These are phyloP conservation scores for Tenthredo notha DNA, from an alignment of 2,888 invertebrate genomes.

Conservation along the genomic window DNA sequence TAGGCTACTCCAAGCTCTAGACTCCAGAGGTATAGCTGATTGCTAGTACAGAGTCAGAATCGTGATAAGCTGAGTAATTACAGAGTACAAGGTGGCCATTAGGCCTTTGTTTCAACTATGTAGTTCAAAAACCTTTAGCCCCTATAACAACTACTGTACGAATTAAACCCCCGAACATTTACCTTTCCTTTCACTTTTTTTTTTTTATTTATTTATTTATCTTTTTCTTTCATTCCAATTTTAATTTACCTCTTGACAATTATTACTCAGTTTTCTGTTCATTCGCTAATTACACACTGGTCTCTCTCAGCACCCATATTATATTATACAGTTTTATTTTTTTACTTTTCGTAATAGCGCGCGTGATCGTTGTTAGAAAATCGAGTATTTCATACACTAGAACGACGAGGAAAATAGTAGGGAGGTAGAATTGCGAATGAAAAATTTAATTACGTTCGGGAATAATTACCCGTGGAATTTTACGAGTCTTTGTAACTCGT, in stretches of 20 bases:
- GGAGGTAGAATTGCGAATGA: neutral
- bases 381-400: neutral
- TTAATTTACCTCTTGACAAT: neutral
- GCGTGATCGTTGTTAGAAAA: neutral
- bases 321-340: neutral
- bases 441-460: neutral
- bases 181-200: neutral
- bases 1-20: neutral
- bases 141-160: neutral
- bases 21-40: neutral
- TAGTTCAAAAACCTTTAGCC: neutral
- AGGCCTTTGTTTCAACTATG: constrained; percentile 1
- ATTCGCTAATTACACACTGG: neutral
- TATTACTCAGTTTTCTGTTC: neutral
- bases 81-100: neutral
- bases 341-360: neutral
- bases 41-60: constrained; percentile 16
- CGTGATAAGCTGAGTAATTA: constrained; percentile 35
- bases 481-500: neutral
- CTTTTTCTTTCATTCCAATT: neutral
- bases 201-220: neutral
- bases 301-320: neutral
- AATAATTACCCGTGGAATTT: neutral
- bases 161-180: neutral
- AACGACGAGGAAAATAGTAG: neutral